A percentile compares a stretch with the other conserved stretches of the same genome.
Conservation (phyloP, 2,888 invertebrate species). For the Machimus atricapillus region DNA sequence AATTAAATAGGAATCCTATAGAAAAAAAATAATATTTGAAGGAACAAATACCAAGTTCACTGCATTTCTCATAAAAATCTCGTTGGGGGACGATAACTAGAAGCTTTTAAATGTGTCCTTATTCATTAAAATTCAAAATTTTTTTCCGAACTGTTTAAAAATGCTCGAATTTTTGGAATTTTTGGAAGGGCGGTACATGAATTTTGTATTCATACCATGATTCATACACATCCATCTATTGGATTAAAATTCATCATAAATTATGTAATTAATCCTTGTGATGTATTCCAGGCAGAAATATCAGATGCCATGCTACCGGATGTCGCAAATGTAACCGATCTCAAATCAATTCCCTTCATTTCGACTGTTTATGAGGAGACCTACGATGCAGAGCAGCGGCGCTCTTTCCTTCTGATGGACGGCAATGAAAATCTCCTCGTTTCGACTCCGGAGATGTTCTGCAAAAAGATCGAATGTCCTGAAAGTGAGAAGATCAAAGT, state of each 20-base stretch:
- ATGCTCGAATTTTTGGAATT: too few species aligned
- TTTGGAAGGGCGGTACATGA: too few species aligned
- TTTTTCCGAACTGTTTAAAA: too few species aligned
- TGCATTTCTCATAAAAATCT: too few species aligned
- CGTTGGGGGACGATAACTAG: too few species aligned
- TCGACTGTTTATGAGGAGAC: slow-evolving; percentile 52
- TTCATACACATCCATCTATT: background rate
- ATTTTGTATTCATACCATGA: too few species aligned
- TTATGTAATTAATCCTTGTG: background rate
- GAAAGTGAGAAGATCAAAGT: slow-evolving; percentile 73
- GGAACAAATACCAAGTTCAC: too few species aligned
- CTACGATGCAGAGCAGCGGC: slow-evolving; percentile 47
- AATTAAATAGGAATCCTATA: too few species aligned
- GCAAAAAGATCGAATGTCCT: slow-evolving; percentile 54
- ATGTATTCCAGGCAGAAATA: slow-evolving; percentile 45
- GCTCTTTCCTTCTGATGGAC: slow-evolving; percentile 67
- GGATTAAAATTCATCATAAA: background rate
- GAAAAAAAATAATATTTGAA: too few species aligned
- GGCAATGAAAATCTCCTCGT: slow-evolving; percentile 69
- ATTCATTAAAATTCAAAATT: too few species aligned
- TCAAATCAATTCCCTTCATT: slow-evolving; percentile 57
- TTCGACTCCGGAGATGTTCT: slow-evolving; percentile 66
- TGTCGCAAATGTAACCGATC: slow-evolving; percentile 54
- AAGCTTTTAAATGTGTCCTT: too few species aligned
- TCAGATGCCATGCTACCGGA: slow-evolving; percentile 54